Evolutionary conservation across 1,140 invertebrate genomes (phyloP), one percentile per base, ranked within the genome.

Genomic region (Cecropterus lyciades): DNA sequence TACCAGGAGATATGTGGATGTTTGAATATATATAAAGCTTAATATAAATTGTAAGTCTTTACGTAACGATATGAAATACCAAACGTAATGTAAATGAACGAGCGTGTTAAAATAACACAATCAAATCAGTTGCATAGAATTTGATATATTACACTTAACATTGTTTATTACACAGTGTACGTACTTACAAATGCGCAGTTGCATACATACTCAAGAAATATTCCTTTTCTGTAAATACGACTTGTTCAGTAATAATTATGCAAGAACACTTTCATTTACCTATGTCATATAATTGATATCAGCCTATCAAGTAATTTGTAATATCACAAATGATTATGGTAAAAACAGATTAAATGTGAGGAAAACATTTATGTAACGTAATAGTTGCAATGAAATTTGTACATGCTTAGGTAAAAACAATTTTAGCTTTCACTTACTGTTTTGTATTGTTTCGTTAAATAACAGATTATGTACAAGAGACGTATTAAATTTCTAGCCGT

Each of bases 231-330:
- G 20, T 51, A 51, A 51, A 48, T 48, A 48, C 20, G 9, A 48
- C 8, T 48, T 20, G 9, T 48, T 48, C 45, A 55, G 42, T 46
- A 55, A 70, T 53, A 63, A 69, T 73, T 73, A 73, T 69, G 63
- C 53, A 69, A 72, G 57, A 51, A 65, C 45, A 67, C 67, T 73
- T 73, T 73, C 67, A 15, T 63, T 69, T 69, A 42, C 64, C 56
- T 59, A 52, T 65, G 49, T 56, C 11, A 17, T 55, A 40, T 27
- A 17, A 17, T 40, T 40, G 33, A 55, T 55, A 55, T 17, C 52
- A 55, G 1, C 52, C 30, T 55, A 55, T 55, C 52, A 42, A 55
- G 52, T 42, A 15, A 55, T 55, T 55, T 17, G 33, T 55, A 55
- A 55, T 24, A 40, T 42, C 37, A 42, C 33, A 55, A 42, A 55